Conservation (phyloP, 2,797 vertebrate species). For the Enteromius viviparus region DNA sequence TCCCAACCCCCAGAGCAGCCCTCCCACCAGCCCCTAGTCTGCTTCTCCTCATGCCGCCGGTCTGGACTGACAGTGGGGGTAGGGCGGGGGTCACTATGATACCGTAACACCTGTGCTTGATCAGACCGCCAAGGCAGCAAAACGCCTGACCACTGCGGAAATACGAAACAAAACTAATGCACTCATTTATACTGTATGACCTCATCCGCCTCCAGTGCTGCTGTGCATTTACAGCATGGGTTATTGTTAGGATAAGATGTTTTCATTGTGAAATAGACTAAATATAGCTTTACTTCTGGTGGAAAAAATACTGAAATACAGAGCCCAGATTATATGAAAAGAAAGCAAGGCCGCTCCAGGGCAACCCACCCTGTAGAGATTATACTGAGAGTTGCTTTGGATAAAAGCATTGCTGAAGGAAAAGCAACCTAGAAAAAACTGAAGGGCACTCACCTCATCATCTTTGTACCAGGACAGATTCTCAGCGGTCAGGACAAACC, state of each 20-base stretch:
- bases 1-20: conserved; percentile 42
- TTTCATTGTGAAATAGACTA: conserved; percentile 39
- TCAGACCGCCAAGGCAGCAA: conserved; percentile 25
- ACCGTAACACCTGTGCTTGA: conserved; percentile 46
- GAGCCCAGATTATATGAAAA: conserved; percentile 6
- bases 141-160: conserved; percentile 6
- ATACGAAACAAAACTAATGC: conserved; percentile 31
- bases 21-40: conserved; percentile 47
- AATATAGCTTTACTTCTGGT: conserved; percentile 33
- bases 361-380: background rate
- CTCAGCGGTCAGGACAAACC: conserved; percentile 93
- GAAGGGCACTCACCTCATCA: conserved; percentile 84
- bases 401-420: conserved; percentile 6
- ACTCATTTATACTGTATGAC: conserved; percentile 23
- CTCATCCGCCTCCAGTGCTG: conserved; percentile 6
- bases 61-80: conserved; percentile 37
- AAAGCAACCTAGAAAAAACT: background rate
- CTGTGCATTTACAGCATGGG: background rate
- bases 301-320: conserved; percentile 18
- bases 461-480: conserved; percentile 97
- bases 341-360: conserved; percentile 13
- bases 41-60: conserved; percentile 38
- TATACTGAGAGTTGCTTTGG: background rate
- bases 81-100: conserved; percentile 34
- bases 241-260: conserved; percentile 31